Evolutionary conservation across 2,888 invertebrate species (phyloP), one percentile per base, ranked within the genome.

Genomic region (Pterobdella sp.): DNA sequence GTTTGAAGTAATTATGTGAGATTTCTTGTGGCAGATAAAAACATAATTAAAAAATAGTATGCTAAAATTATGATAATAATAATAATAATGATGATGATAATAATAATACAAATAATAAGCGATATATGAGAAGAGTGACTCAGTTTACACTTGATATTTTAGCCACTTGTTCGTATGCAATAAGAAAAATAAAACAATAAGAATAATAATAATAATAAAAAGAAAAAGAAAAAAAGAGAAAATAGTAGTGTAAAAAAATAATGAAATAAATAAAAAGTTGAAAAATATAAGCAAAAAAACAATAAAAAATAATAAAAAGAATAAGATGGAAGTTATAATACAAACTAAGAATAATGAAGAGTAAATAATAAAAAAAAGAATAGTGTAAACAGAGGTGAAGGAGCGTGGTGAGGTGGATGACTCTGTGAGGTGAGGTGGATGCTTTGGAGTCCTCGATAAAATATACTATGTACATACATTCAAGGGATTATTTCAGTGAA

Each of bases 141-240:
- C 7, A 42, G n/a, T n/a, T n/a, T n/a, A n/a, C n/a, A n/a, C n/a
- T n/a, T n/a, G 52, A 49, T 49, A 49, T 14, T 14, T 22, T 18
- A 22, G 52, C 52, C 14, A 14, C 14, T 18, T 14, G 14, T 49
- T 18, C 52, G 14, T 14, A 18, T 18, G 22, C 14, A 22, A 49
- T 49, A 49, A 14, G 22, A 49, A n/a, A 31, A 67, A 67, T 22
- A 67, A n/a, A 67, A 67, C 7, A 18, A 42, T 42, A 18, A 42
- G 42, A 42, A 42, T 7, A 42, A 42, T 7, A 42, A 42, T 7
- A 42, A 42, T 7, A 42, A 42, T 14, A 67, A 34, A 67, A 36
- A 67, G 67, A 67, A 67, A 31, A n/a, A 67, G 67, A 67, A 31
- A 67, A n/a, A 67, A 36, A 67, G 67, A 67, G 32, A 67, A 42